Evolutionary conservation across 1,140 invertebrate genomes (phyloP), one percentile per base, ranked within the genome.

Genomic region (Brachionus paranguensis): DNA sequence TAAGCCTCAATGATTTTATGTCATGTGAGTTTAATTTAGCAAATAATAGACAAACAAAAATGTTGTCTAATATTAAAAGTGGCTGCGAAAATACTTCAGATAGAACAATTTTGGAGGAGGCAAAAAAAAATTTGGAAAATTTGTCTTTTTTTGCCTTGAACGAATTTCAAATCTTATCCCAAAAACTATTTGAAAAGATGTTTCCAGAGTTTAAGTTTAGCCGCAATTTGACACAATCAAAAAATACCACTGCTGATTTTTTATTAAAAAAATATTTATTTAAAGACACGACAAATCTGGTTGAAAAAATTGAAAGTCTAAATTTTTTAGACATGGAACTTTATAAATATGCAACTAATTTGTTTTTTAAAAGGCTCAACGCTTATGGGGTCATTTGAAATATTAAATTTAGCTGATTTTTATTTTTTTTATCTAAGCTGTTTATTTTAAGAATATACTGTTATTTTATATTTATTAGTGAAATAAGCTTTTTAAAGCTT

Each of bases 131-230:
- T 91, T 91, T 99, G 41, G 93, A 93, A 84, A 93, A 93, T 70
- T 96, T 99, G 94, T 94, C 96, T 41, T 99, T 96, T 88, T 98
- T 99, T 90, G 97, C 97, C 84, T 91, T 99, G 74, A 97, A 96
- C 24, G 97, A 99, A 90, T 93, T 93, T 89, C 97, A 98, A 90
- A 94, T 94, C 91, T 93, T 94, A 86, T 87, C 72, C 65, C 85
- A 84, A 65, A 65, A 65, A 79, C 43, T 79, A 3, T 79, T 79
- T 43, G 17, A 37, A 24, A 79, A 65, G 14, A 17, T 43, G 14
- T 79, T 65, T 55, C n/a, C 29, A 41, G 33, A 37, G 7, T 60
- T 79, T 17, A 29, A 37, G 37, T 41, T 65, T 79, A n/a, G 6
- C 6, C 29, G 47, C 6, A 47, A 60, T 29, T 43, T 65, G 11